A percentile compares a stretch with the other conserved stretches of the same genome.
Conservation (phyloP, 2,888 invertebrate species). For the Cryptus viduatorius region DNA sequence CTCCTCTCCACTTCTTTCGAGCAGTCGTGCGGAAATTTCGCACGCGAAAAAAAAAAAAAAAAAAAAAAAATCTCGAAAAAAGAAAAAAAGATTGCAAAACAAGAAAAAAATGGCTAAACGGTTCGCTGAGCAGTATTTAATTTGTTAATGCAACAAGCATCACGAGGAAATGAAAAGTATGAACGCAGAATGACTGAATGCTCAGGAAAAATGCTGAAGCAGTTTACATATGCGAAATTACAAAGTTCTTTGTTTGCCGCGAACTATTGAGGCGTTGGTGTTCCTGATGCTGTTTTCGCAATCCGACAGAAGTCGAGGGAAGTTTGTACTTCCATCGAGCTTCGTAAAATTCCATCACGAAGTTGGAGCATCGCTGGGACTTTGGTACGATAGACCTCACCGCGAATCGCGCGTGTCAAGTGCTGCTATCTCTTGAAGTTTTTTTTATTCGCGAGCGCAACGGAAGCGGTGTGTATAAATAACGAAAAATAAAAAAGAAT, state of each 20-base stretch:
- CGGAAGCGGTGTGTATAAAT: neutral
- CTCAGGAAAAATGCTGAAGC: conserved; percentile 49
- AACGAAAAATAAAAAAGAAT: neutral
- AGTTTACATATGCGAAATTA: conserved; percentile 54
- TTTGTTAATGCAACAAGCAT: conserved; percentile 53
- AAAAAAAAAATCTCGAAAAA: conserved; percentile 30
- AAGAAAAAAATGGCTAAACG: conserved; percentile 49
- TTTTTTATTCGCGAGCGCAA: conserved; percentile 22
- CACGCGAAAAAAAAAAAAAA: conserved; percentile 51
- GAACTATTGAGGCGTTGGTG: conserved; percentile 50
- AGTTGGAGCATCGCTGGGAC: neutral
- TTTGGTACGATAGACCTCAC: neutral
- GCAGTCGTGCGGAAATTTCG: conserved; percentile 58
- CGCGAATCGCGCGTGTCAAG: conserved; percentile 7
- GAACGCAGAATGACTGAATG: conserved; percentile 7
- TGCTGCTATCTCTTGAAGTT: conserved; percentile 15
- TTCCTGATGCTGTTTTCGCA: conserved; percentile 45
- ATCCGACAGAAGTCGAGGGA: conserved; percentile 22
- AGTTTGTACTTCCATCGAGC: conserved; percentile 42
- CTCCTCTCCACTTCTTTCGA: conserved; percentile 33
- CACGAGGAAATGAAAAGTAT: neutral
- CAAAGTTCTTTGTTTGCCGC: conserved; percentile 64
- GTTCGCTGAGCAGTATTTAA: conserved; percentile 68
- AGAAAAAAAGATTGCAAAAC: conserved; percentile 22
- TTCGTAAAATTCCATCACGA: conserved; percentile 47